These are phyloP conservation scores for Camelus bactrianus DNA, from an alignment of 2,113 vertebrate species.

Conservation along the genomic window DNA sequence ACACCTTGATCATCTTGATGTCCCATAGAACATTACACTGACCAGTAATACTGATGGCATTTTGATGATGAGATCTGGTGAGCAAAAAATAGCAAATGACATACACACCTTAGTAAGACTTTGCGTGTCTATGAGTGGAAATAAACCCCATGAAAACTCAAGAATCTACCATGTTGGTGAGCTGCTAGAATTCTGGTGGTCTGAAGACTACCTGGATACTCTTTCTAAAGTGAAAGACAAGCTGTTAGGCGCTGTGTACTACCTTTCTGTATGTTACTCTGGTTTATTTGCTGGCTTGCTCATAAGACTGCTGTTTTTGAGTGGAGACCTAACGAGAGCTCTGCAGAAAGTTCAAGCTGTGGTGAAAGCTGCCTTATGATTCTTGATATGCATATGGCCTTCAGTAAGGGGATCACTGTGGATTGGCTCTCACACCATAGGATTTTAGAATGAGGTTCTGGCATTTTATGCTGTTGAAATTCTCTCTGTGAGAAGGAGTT, in stretches of 20 bases:
- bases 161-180: not conserved
- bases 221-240: not conserved
- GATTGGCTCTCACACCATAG: not conserved
- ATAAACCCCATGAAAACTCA: not conserved
- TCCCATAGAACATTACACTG: not conserved
- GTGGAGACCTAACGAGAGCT: not conserved
- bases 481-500: not conserved
- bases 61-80: not conserved
- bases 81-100: not conserved
- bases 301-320: not conserved
- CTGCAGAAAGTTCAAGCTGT: not conserved
- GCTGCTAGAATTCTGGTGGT: not conserved
- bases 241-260: not conserved
- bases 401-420: not conserved
- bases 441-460: not conserved
- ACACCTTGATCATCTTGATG: not conserved
- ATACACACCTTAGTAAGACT: not conserved
- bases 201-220: not conserved
- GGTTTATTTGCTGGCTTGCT: not conserved
- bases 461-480: not conserved
- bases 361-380: not conserved
- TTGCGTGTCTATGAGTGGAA: not conserved
- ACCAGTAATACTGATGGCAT: not conserved
- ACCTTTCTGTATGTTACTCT: not conserved
- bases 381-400: not conserved